Base-by-base conservation (phyloP, 1,140 invertebrate species). In the Tetranychus cinnabarinus region DNA sequence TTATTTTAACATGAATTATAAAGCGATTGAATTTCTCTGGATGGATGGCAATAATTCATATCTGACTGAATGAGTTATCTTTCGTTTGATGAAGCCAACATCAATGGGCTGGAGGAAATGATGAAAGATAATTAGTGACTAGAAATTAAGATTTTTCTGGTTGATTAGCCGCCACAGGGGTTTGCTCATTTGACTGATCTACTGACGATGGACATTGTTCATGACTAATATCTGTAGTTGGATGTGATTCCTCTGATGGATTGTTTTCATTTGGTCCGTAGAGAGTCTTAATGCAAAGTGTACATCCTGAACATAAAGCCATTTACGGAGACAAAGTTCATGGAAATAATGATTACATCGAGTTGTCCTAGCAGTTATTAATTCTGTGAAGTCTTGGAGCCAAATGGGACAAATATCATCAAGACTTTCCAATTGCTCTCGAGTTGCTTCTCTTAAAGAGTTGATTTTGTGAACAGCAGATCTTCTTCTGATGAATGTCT, bases 381-480 rank as follows among this genome's bases (percentile, higher is more conserved):
- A 86, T 68, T 89, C 85, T 69, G 91, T 86, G 70, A 90, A 95
- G 70, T 91, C 97, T 68, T 91, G 87, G 70, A 89, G 95, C 71
- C 92, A 97, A 65, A 97, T 96, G 3, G 91, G 86, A 75, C 91
- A 97, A 0, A 96, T 88, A 71, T 97, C 92, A 70, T 92, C 82
- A 58, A 86, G 76, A 1, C 73, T 63, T 68, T 75, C 70, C 0
- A 97, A 70, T 69, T 96, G 85, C 47, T 83, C 81, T 0, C 72
- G 70, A 0, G 81, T 84, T 0, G 91, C 92, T 69, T 88, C 82
- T 0, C 84, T 81, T 34, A 97, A 71, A 0, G 82, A 84, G 67
- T 89, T 86, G 5, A 97, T 91, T 73, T 93, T 95, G 67, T 88
- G 84, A 2, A 91, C 86, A 3, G 92, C 92, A 1, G 85, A 86